Base-by-base conservation (phyloP, 2,888 invertebrate genomes). In the Melipona bicolor region DNA sequence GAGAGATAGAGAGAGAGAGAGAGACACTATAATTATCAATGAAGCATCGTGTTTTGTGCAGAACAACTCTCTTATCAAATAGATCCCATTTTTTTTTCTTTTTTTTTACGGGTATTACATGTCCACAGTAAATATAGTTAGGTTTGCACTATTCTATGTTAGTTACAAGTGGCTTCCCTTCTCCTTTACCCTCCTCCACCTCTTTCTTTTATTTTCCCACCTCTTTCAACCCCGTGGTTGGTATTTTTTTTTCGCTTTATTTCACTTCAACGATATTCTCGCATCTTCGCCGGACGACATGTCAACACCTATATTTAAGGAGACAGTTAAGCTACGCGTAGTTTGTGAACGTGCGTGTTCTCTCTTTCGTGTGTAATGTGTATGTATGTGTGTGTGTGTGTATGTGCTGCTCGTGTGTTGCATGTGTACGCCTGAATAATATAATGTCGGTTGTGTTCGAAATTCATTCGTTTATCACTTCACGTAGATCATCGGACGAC, bases 31-130 rank as follows among this genome's bases (percentile, higher is more conserved):
- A 92, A 91, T 92, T 92, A 92, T 90, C 89, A 89, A 91, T 90
- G 89, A 93, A 93, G 92, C 92, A 92, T 93, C 89, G 90, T 92
- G 89, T 92, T 92, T 43, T 93, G 93, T 93, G 93, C 92, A 93
- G 93, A 93, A 92, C 90, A 92, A 92, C 87, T 90, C 87, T 90
- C 90, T 87, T 92, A 92, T 91, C 89, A 89, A 68, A 90, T 91
- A 91, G 90, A 88, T 91, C 87, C 84, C 89, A 82, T 84, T 82
- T 87, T 84, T 75, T 43, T 43, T 43, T 11, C 9, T 43, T 32
- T 82, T 88, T 84, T 87, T 88, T 89, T 88, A 90, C 92, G 89
- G 88, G 90, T 92, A 91, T 92, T 93, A 92, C 92, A 93, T 91
- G 90, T 92, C 43, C 92, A 93, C 92, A 92, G 92, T 93, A 92